These are phyloP conservation scores for Poecilia velifera DNA, from an alignment of 2,797 vertebrate species.

Conservation along the genomic window DNA sequence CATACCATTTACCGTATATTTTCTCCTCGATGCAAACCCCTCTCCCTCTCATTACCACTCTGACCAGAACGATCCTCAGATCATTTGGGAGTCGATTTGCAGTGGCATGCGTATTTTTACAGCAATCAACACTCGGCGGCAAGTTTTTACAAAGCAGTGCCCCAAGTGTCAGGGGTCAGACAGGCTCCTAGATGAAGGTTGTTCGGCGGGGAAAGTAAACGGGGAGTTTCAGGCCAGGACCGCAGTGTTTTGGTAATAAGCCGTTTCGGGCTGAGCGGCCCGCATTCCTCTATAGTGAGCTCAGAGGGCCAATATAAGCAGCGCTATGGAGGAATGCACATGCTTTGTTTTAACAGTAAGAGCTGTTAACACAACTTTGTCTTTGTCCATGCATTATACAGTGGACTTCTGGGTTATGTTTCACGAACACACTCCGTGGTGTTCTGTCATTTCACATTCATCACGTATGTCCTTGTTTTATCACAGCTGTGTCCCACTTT, in stretches of 20 bases:
- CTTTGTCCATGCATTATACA: constrained; percentile 1
- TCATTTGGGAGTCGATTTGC: constrained; percentile 43
- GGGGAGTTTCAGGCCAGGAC: constrained; percentile 28
- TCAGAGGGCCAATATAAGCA: constrained; percentile 62
- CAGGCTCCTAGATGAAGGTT: constrained; percentile 50
- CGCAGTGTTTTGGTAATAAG: constrained; percentile 51
- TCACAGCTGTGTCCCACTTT: neutral
- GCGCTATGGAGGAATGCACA: constrained; percentile 45
- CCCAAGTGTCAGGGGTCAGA: constrained; percentile 53
- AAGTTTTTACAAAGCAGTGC: constrained; percentile 42
- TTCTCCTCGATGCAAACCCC: constrained; percentile 49
- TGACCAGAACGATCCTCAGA: constrained; percentile 29
- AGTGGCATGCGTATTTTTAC: constrained; percentile 46
- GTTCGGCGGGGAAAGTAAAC: constrained; percentile 36
- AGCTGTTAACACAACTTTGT: constrained; percentile 14
- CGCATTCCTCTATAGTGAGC: constrained; percentile 69
- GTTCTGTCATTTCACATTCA: neutral
- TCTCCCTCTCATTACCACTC: constrained; percentile 22
- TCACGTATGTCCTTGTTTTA: neutral
- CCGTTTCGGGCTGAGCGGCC: constrained; percentile 50
- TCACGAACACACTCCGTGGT: neutral
- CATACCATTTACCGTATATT: neutral
- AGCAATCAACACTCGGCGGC: constrained; percentile 36
- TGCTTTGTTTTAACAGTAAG: constrained; percentile 36
- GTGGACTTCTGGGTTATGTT: neutral